Percentiles rank a stretch among this genome's conserved stretches.
Conservation (phyloP, 2,888 invertebrate genomes). For the Danaus chrysippus region DNA sequence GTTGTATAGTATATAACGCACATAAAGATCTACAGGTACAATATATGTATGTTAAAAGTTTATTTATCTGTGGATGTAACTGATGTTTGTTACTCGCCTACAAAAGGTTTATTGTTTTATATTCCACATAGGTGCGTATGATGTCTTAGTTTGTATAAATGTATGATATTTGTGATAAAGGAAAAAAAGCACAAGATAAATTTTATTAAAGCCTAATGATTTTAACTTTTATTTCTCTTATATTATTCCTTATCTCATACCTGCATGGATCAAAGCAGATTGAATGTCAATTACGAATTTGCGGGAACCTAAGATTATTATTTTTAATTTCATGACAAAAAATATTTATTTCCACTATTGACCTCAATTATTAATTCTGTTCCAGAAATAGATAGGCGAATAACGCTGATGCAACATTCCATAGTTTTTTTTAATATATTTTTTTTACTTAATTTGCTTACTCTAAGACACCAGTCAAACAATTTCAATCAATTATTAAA, state of each 20-base stretch:
- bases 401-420: no score
- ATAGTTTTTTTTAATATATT: no score
- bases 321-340: not conserved
- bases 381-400: no score
- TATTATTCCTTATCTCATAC: conserved; percentile 46
- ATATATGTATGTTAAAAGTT: not conserved
- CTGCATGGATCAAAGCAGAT: conserved; percentile 1
- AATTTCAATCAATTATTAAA: no score
- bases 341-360: no score
- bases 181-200: conserved; percentile 73
- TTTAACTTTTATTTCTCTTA: conserved; percentile 62
- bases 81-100: not conserved
- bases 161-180: conserved; percentile 71
- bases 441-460: no score
- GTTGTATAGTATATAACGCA: conserved; percentile 1
- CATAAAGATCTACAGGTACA: not conserved
- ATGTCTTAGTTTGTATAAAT: conserved; percentile 50
- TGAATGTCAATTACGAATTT: not conserved
- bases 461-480: no score
- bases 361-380: no score
- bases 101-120: conserved; percentile 1
- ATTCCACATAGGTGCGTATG: not conserved
- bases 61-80: not conserved
- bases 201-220: conserved; percentile 72
- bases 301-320: not conserved